Conservation (phyloP, 2,888 invertebrate species). For the Hofmannophila pseudospretella region DNA sequence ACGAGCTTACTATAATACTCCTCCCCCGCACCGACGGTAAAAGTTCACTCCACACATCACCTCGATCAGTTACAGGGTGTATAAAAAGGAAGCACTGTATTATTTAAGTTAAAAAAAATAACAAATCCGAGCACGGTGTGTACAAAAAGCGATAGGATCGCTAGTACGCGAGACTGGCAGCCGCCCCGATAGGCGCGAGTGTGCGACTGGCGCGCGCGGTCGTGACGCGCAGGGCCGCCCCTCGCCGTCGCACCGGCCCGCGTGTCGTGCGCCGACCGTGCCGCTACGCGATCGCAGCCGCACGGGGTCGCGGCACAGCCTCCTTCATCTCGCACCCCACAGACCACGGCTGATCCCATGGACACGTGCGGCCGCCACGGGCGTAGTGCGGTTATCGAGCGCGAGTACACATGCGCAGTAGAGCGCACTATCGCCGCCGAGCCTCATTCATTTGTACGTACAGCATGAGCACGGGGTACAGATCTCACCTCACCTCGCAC, state of each 20-base stretch:
- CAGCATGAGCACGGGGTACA: conserved; percentile 8
- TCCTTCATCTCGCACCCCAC: conserved; percentile 45
- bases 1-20: conserved; percentile 28
- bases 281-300: conserved; percentile 17
- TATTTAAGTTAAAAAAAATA: conserved; percentile 22
- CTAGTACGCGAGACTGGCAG: conserved; percentile 36
- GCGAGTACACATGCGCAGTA: conserved; percentile 69
- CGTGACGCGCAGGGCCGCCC: conserved; percentile 26
- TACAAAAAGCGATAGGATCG: conserved; percentile 36
- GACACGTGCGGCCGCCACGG: conserved; percentile 58
- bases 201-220: conserved; percentile 54
- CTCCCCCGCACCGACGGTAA: conserved; percentile 27
- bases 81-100: conserved; percentile 25
- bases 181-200: conserved; percentile 53
- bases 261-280: conserved; percentile 13
- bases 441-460: conserved; percentile 61
- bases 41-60: conserved; percentile 36
- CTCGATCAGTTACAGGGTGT: conserved; percentile 30
- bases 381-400: conserved; percentile 70
- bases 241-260: conserved; percentile 22
- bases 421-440: conserved; percentile 33
- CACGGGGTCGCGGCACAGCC: conserved; percentile 37
- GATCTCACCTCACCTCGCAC: conserved; percentile 39
- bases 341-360: conserved; percentile 39
- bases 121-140: conserved; percentile 37